Evolutionary conservation across 2,888 invertebrate species (phyloP), one percentile per base, ranked within the genome.

Genomic region (Clanis bilineata): DNA sequence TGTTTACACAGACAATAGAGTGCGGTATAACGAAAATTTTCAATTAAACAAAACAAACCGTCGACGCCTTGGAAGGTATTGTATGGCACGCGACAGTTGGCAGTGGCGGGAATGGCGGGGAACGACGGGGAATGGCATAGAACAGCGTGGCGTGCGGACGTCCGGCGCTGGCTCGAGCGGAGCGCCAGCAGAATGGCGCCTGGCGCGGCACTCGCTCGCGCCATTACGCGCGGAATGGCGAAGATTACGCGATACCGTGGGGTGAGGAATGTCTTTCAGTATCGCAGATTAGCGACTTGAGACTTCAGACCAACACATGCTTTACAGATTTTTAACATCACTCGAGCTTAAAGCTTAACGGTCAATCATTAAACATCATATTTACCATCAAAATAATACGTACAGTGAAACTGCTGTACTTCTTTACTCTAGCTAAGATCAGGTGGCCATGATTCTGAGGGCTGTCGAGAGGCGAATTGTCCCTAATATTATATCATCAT

Each of bases 21-120:
- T 39, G 77, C 72, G 80, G 83, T 85, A 84, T 80, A 80, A 82
- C 83, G 82, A 87, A 88, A 84, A 87, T 85, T 84, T 88, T 88
- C 86, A 88, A 89, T 90, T 88, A 86, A 84, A 89, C 78, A 79
- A 86, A 88, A 86, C 83, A 86, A 86, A 87, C 85, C 82, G 70
- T 57, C 64, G 65, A 63, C 69, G 69, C 69, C 72, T 71, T 74
- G 68, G 72, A 69, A 69, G 72, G 79, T 73, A 85, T 88, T 89
- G 86, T 88, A 69, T 76, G 77, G 77, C 68, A 72, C 65, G 71
- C 77, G 81, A 79, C 72, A 71, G 72, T 74, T 71, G 74, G 75
- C 71, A 73, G 71, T 71, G 80, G 76, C 74, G 72, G 64, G 71
- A 76, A 80, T 71, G 80, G 76, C 74, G 71, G 64, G 71, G 76